These are phyloP conservation scores for Diuraphis noxia DNA, from an alignment of 1,140 invertebrate species.

Conservation along the genomic window DNA sequence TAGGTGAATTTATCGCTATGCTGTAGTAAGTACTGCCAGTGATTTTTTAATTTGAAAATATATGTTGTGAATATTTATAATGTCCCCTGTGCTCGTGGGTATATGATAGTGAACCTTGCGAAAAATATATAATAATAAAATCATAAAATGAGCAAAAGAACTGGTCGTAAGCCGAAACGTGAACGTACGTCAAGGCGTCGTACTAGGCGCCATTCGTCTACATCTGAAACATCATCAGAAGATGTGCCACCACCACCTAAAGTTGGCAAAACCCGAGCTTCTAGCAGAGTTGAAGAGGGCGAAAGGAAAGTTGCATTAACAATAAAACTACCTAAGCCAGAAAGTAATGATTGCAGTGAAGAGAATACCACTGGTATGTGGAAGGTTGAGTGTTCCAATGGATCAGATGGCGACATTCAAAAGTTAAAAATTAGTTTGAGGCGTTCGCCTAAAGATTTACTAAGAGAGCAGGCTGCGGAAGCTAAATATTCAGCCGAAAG, in stretches of 20 bases:
- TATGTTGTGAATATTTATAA: conserved; percentile 42
- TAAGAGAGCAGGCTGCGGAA: conserved; percentile 56
- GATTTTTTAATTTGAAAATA: conserved; percentile 11
- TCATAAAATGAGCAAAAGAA: conserved; percentile 46
- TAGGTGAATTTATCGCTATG: not conserved
- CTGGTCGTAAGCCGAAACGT: conserved; percentile 39
- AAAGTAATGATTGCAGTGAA: conserved; percentile 51
- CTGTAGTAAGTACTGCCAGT: conserved; percentile 35
- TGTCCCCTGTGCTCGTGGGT: conserved; percentile 19
- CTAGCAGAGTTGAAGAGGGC: not conserved
- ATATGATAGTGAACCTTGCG: not conserved
- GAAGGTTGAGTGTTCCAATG: conserved; percentile 64
- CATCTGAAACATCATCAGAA: conserved; percentile 24
- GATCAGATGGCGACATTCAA: conserved; percentile 64
- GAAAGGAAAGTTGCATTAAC: conserved; percentile 39
- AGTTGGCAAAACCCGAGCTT: conserved; percentile 26
- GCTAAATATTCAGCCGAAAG: conserved; percentile 55
- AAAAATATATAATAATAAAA: not conserved
- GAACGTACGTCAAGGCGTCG: conserved; percentile 39
- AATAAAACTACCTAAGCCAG: conserved; percentile 40
- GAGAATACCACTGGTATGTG: conserved; percentile 60
- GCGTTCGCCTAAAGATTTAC: conserved; percentile 60
- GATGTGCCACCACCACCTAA: not conserved
- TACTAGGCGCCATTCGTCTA: conserved; percentile 42
- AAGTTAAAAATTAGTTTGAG: conserved; percentile 64